Evolutionary conservation across 2,113 vertebrate genomes (phyloP), one percentile per base, ranked within the genome.

Genomic region (Megaptera novaeangliae): DNA sequence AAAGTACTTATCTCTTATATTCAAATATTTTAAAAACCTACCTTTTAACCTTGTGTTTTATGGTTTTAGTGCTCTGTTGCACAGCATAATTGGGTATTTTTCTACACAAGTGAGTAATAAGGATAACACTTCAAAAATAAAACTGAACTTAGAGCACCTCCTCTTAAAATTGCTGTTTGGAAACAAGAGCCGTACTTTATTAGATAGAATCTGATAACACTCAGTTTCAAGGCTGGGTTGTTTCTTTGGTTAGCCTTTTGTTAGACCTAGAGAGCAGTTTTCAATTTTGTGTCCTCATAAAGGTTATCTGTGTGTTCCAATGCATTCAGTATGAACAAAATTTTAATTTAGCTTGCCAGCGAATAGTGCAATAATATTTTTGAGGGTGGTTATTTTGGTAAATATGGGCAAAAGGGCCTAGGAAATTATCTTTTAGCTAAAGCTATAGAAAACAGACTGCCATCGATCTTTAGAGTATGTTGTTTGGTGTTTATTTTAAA

Each of bases 141-240:
- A 94, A 80, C 7, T 72, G 31, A 80, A 74, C 5, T 74, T 39
- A 57, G 39, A 81, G 21, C 10, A 23, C 41, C 2, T 86, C 41
- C 8, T 96, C 34, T 86, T 63, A 64, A 92, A 95, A 68, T 52
- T 68, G 20, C 18, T 81, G n/a, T 85, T 95, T 94, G 66, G 72
- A 81, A 92, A 44, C 8, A 75, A 8, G 18, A 75, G 11, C 31
- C n/a, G 9, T 49, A 63, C 34, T 63, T 85, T 85, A 36, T 68
- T 49, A 74, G 36, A 88, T 39, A 57, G 46, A 81, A 29, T 68
- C 3, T 27, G 94, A 71, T 63, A 75, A 4, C 78, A 84, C 13
- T 97, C 80, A 92, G 27, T 92, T 88, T 81, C 71, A 95, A 94
- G 61, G 21, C 25, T 81, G 64, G n/a, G 31, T 75, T 91, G 39